Evolutionary conservation across 2,797 vertebrate genomes (phyloP).

Genomic region (Sebastes nivosus): DNA sequence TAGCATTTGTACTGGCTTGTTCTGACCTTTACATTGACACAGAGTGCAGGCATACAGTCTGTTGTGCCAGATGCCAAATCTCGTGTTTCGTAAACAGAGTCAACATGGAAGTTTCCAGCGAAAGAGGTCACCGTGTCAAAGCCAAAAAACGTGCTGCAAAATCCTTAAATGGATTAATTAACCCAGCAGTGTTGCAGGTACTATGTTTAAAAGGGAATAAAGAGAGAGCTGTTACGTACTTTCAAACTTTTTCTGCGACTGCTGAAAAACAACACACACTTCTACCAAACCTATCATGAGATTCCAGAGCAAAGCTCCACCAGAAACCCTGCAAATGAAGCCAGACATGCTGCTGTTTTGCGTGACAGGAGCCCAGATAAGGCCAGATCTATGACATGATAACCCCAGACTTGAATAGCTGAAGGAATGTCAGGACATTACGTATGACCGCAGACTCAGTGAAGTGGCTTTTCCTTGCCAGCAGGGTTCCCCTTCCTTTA

Average conservation of each 20-base stretch:
- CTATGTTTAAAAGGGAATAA: background rate
- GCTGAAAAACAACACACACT: background rate
- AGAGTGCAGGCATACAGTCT: background rate
- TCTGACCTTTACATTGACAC: slow-evolving; percentile 15
- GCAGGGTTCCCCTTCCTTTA: slow-evolving; percentile 51
- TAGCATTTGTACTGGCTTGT: background rate
- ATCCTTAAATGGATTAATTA: background rate
- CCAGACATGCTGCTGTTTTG: slow-evolving; percentile 35
- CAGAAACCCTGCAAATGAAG: background rate
- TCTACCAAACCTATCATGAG: background rate
- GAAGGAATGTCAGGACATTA: slow-evolving; percentile 69
- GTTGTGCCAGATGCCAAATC: slow-evolving; percentile 9
- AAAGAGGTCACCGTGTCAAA: background rate
- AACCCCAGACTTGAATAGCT: slow-evolving; percentile 32
- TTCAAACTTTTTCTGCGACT: background rate
- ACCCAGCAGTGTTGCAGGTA: background rate
- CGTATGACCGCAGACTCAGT: slow-evolving; percentile 20
- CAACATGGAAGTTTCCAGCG: background rate
- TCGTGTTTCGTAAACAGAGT: background rate
- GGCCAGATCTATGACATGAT: slow-evolving; percentile 64
- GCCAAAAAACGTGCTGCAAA: background rate
- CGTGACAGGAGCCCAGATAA: slow-evolving; percentile 62
- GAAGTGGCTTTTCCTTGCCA: slow-evolving; percentile 61
- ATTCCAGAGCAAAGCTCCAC: background rate
- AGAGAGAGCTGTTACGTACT: background rate